phyloP scores from a whole-genome alignment of 2,888 invertebrate genomes.

The Timandra comae region DNA sequence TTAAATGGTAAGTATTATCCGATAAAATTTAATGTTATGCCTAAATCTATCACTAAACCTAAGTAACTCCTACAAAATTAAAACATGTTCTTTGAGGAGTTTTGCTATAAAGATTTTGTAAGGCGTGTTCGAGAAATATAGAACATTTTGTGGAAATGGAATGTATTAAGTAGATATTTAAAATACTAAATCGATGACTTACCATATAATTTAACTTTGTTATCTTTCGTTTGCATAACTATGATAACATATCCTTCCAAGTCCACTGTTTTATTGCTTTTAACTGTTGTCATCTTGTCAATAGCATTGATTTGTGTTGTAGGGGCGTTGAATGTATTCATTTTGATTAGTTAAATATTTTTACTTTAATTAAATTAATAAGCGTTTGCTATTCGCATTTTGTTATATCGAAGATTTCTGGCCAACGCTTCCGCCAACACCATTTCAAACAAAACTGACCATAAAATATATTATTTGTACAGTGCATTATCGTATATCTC shows the following conservation, averaged over 20 bases:
- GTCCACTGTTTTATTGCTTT: constrained; percentile 82
- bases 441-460: constrained; percentile 61
- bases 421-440: constrained; percentile 71
- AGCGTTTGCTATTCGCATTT: constrained; percentile 12
- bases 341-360: constrained; percentile 32
- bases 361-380: constrained; percentile 19
- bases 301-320: constrained; percentile 68
- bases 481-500: constrained; percentile 53
- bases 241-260: constrained; percentile 97
- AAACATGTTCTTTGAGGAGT: too few relatives aligned
- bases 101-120: constrained; percentile 8
- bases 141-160: background rate
- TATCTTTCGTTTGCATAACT: constrained; percentile 94
- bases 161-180: too few relatives aligned
- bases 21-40: too few relatives aligned
- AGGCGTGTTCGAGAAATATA: constrained; percentile 12
- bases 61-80: too few relatives aligned
- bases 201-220: constrained; percentile 96
- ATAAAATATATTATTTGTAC: constrained; percentile 36
- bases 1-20: too few relatives aligned
- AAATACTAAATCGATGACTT: too few relatives aligned
- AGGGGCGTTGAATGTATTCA: constrained; percentile 70
- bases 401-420: constrained; percentile 32
- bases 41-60: too few relatives aligned
- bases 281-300: constrained; percentile 70